phyloP scores from a whole-genome alignment of 2,888 invertebrate species.

The Sinodicranocentrus sp. region DNA sequence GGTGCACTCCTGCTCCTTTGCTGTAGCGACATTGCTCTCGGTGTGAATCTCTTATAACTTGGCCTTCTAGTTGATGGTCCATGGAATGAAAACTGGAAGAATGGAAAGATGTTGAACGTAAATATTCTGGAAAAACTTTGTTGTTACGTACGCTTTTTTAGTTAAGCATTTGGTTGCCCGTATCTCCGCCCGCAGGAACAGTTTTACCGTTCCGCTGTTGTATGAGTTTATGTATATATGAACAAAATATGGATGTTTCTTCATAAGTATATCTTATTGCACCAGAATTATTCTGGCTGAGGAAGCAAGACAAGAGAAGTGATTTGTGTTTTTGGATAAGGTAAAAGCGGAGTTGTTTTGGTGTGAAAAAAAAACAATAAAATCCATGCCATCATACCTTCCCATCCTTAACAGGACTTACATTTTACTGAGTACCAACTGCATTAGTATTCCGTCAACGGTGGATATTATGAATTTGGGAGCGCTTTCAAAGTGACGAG shows the following conservation, averaged over 20 bases:
- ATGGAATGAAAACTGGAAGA: constrained; percentile 33
- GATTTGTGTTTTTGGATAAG: constrained; percentile 28
- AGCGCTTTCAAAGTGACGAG: not conserved
- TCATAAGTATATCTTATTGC: not conserved
- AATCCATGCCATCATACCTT: constrained; percentile 1
- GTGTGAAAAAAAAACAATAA: not conserved
- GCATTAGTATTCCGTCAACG: not conserved
- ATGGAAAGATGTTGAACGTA: constrained; percentile 33
- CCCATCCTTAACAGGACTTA: not conserved
- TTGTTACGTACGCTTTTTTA: not conserved
- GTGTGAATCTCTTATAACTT: not conserved
- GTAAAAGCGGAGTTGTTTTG: not conserved
- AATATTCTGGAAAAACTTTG: constrained; percentile 37
- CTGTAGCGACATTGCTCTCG: not conserved
- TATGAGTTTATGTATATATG: not conserved
- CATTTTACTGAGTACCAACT: too few relatives aligned
- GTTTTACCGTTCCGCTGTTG: not conserved
- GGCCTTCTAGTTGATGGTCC: constrained; percentile 19
- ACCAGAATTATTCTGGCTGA: not conserved
- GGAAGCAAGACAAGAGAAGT: constrained; percentile 2
- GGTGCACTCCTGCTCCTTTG: constrained; percentile 28
- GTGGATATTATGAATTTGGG: not conserved
- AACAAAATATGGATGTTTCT: not conserved
- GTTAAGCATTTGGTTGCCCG: too few relatives aligned
- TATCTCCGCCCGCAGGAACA: not conserved